Evolutionary conservation across 2,888 invertebrate genomes (phyloP).

Genomic region (Dryocosmus kuriphilus): DNA sequence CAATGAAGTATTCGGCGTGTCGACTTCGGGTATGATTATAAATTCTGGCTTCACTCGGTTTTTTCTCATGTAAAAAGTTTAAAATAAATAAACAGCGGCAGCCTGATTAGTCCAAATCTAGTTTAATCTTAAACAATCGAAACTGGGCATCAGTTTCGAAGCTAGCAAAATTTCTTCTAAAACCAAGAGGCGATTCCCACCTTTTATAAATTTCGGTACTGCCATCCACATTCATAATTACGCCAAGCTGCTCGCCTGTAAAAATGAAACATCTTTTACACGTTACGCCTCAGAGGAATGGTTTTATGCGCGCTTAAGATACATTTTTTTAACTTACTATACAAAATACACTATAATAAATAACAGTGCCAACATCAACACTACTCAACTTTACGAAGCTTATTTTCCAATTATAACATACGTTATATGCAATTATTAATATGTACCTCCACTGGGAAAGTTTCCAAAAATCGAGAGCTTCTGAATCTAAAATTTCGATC

Average conservation of each 20-base stretch:
- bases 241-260: slow-evolving; percentile 69
- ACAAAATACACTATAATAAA: not conserved
- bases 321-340: not conserved
- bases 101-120: too few species aligned
- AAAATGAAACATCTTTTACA: slow-evolving; percentile 68
- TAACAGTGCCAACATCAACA: not conserved
- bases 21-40: too few species aligned
- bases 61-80: too few species aligned
- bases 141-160: not conserved
- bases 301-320: not conserved
- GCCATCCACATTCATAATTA: slow-evolving; percentile 61
- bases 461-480: too few species aligned
- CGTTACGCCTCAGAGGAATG: slow-evolving; percentile 68
- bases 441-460: too few species aligned
- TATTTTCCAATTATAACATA: not conserved
- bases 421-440: too few species aligned
- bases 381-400: not conserved
- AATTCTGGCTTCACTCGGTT: too few species aligned
- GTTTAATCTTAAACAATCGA: not conserved
- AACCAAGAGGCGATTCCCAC: slow-evolving; percentile 66
- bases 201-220: slow-evolving; percentile 63
- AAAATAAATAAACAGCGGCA: too few species aligned
- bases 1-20: too few species aligned
- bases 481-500: too few species aligned
- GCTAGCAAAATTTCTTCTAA: slow-evolving; percentile 49